Conservation (phyloP, 2,797 vertebrate species). For the Austrolebias charrua region DNA sequence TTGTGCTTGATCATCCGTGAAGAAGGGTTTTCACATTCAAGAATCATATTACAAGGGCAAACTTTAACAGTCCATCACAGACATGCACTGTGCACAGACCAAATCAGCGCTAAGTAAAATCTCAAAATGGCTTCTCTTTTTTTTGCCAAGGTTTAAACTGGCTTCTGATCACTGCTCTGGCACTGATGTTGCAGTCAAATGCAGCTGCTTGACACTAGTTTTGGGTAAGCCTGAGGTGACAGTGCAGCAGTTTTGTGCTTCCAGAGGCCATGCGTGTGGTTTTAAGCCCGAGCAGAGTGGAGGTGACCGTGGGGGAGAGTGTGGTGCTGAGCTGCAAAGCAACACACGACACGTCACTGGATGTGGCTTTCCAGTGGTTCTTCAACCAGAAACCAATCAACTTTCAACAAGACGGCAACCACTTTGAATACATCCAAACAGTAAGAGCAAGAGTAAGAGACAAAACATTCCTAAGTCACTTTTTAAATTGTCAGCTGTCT, state of each 20-base stretch:
- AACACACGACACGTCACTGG: slow-evolving; percentile 88
- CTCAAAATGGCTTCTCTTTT: slow-evolving; percentile 31
- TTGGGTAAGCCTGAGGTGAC: slow-evolving; percentile 72
- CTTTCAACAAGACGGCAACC: slow-evolving; percentile 88
- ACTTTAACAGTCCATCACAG: slow-evolving; percentile 38
- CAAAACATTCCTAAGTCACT: slow-evolving; percentile 14
- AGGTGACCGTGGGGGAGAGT: slow-evolving; percentile 95
- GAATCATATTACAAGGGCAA: slow-evolving; percentile 72
- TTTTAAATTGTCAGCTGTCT: background rate
- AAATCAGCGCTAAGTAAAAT: slow-evolving; percentile 12
- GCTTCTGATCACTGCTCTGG: slow-evolving; percentile 1
- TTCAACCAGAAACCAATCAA: slow-evolving; percentile 89
- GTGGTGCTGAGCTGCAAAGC: slow-evolving; percentile 95
- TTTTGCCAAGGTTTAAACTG: slow-evolving; percentile 1
- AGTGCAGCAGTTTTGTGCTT: slow-evolving; percentile 76
- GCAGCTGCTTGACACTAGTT: slow-evolving; percentile 39
- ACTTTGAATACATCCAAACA: slow-evolving; percentile 96
- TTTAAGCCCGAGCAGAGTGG: slow-evolving; percentile 87
- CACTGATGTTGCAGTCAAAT: slow-evolving; percentile 31
- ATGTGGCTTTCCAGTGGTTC: slow-evolving; percentile 91
- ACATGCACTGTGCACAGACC: slow-evolving; percentile 22
- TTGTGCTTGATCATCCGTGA: slow-evolving; percentile 66
- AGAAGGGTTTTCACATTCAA: slow-evolving; percentile 65
- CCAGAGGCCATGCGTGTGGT: slow-evolving; percentile 94
- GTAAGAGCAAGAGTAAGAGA: slow-evolving; percentile 84